Evolutionary conservation across 2,797 vertebrate genomes (phyloP).

Genomic region (Micromesistius poutassou): DNA sequence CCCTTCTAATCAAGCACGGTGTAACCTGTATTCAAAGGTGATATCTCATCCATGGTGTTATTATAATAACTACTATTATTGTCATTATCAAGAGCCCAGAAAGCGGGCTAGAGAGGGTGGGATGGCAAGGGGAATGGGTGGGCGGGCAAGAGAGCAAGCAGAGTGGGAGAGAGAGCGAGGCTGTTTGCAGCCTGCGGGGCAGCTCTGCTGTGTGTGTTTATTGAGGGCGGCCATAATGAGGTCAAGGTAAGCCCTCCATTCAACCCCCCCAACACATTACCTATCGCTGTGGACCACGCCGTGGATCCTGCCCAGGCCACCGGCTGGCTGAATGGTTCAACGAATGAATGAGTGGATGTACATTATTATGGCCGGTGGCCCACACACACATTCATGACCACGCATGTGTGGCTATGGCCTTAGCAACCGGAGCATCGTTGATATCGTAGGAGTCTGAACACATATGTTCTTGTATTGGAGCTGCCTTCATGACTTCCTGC

Average conservation of each 20-base stretch:
- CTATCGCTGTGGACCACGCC: neutral
- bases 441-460: too few relatives aligned
- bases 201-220: constrained; percentile 31
- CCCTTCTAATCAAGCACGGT: neutral
- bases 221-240: constrained; percentile 37
- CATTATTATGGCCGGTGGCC: neutral
- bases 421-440: too few relatives aligned
- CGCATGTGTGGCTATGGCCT: too few relatives aligned
- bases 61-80: neutral
- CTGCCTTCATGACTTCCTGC: too few relatives aligned
- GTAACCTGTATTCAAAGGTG: neutral
- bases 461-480: too few relatives aligned
- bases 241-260: constrained; percentile 52
- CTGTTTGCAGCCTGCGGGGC: constrained; percentile 42
- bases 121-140: neutral
- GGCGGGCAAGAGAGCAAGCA: neutral
- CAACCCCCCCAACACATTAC: constrained; percentile 9
- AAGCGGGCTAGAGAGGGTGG: too few relatives aligned
- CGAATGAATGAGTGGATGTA: neutral
- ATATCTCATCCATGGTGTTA: neutral
- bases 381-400: neutral
- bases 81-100: neutral
- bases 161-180: constrained; percentile 5
- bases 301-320: constrained; percentile 28
- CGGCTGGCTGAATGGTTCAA: neutral